phyloP scores from a whole-genome alignment of 2,797 vertebrate species.

The Antrozous pallidus region DNA sequence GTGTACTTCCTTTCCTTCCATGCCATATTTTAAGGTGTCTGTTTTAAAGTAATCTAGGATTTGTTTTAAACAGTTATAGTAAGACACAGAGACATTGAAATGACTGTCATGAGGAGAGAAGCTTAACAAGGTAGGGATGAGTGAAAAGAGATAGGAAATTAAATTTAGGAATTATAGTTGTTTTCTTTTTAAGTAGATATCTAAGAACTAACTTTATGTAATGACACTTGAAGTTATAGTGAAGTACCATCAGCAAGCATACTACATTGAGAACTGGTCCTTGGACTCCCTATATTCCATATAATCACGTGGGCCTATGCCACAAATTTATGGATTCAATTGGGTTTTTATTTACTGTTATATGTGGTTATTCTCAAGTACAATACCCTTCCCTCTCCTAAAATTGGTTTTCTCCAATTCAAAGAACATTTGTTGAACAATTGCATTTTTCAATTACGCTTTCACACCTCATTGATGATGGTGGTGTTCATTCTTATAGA shows the following conservation, averaged over 20 bases:
- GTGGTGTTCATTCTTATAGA: background rate
- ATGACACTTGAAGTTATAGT: background rate
- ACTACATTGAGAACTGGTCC: background rate
- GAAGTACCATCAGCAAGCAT: background rate
- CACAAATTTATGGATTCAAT: background rate
- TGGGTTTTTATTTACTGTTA: background rate
- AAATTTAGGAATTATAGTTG: background rate
- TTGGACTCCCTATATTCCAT: background rate
- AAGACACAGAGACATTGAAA: background rate
- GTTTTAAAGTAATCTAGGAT: background rate
- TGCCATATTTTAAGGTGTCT: background rate
- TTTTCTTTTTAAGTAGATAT: background rate
- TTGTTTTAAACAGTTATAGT: background rate
- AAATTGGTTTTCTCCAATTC: background rate
- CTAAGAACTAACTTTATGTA: background rate
- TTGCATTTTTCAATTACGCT: background rate
- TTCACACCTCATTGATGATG: background rate
- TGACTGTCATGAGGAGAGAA: background rate
- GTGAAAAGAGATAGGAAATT: background rate
- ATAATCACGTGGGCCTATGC: background rate
- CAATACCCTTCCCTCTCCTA: background rate
- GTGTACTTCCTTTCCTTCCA: background rate
- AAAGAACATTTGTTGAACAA: background rate
- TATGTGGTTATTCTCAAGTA: background rate
- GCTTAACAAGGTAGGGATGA: background rate